Percentiles rank a stretch among this genome's conserved stretches.
These are phyloP conservation scores for Steinernema feltiae DNA, from an alignment of 1,140 invertebrate species.

Conservation along the genomic window DNA sequence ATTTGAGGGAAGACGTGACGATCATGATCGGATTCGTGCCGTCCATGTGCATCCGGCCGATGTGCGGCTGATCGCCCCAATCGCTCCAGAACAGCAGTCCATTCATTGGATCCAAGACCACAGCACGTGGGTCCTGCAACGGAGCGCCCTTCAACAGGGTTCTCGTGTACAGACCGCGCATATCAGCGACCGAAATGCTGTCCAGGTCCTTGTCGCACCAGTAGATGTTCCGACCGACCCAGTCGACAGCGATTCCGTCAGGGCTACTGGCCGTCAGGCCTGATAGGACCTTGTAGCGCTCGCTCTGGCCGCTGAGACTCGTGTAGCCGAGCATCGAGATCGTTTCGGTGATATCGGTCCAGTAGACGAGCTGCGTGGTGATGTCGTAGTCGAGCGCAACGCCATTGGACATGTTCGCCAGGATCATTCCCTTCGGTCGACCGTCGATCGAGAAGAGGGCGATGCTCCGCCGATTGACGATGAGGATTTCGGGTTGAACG, in stretches of 20 bases:
- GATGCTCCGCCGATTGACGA: slow-evolving; percentile 23
- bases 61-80: slow-evolving; percentile 58
- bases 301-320: slow-evolving; percentile 14
- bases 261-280: slow-evolving; percentile 63
- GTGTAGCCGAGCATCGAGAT: slow-evolving; percentile 19
- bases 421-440: slow-evolving; percentile 19
- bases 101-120: slow-evolving; percentile 67
- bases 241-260: slow-evolving; percentile 78
- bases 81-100: slow-evolving; percentile 63
- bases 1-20: slow-evolving; percentile 59
- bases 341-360: slow-evolving; percentile 29
- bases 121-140: slow-evolving; percentile 65
- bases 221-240: slow-evolving; percentile 74
- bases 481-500: slow-evolving; percentile 21
- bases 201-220: slow-evolving; percentile 71
- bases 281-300: slow-evolving; percentile 5
- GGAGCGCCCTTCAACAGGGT: slow-evolving; percentile 63
- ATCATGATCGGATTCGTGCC: slow-evolving; percentile 60
- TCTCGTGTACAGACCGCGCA: slow-evolving; percentile 62
- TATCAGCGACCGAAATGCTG: slow-evolving; percentile 65
- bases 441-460: slow-evolving; percentile 23
- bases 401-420: slow-evolving; percentile 29
- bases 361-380: slow-evolving; percentile 21
- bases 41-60: slow-evolving; percentile 63
- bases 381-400: slow-evolving; percentile 31